phyloP scores from a whole-genome alignment of 92 coral and sea anemone genomes.

The Palythoa grandis region DNA sequence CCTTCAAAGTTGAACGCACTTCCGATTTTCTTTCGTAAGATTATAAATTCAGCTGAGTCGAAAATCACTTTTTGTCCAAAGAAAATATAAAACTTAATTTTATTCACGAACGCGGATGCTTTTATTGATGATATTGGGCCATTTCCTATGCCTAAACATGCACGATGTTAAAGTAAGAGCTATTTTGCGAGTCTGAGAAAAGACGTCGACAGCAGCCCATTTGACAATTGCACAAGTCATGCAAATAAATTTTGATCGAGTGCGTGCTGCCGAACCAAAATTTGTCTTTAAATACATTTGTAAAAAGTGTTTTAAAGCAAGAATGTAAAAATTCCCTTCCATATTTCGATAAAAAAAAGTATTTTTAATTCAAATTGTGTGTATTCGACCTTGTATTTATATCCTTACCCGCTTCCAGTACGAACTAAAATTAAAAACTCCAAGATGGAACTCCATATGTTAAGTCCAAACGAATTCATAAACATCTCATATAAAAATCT shows the following conservation, averaged over 20 bases:
- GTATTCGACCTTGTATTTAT: neutral
- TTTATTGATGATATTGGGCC: neutral
- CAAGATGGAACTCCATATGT: constrained; percentile 28
- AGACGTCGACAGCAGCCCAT: neutral
- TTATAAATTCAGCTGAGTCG: neutral
- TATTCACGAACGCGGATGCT: neutral
- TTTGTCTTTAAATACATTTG: neutral
- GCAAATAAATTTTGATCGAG: constrained; percentile 12
- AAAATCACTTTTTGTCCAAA: neutral
- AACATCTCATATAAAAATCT: neutral
- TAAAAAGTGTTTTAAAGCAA: neutral
- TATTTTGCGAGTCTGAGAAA: constrained; percentile 15
- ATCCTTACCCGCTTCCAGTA: constrained; percentile 13
- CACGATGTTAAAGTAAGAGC: constrained; percentile 21
- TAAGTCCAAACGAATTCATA: constrained; percentile 1
- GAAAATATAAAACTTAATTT: neutral
- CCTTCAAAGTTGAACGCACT: neutral
- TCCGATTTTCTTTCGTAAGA: neutral
- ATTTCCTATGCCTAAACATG: neutral
- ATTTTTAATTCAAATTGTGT: neutral
- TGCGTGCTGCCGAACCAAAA: neutral
- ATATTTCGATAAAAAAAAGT: neutral
- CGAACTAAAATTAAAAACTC: neutral
- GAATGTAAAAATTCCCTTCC: neutral
- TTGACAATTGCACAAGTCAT: constrained; percentile 41